These are phyloP conservation scores for Aphelocoma coerulescens DNA, from an alignment of 2,113 vertebrate species.

Conservation along the genomic window DNA sequence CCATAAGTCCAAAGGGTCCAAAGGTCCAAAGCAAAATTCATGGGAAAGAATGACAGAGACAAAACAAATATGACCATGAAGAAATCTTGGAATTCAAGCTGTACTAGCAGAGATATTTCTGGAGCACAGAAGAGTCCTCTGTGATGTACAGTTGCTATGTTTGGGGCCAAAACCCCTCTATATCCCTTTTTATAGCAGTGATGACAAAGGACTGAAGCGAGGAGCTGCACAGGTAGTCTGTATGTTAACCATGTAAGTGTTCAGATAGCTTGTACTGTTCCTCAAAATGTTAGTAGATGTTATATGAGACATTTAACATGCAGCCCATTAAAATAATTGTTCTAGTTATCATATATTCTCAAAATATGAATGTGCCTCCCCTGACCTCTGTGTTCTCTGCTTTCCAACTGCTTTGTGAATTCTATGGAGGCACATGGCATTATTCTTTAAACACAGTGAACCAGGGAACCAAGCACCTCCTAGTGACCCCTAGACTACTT, in stretches of 20 bases:
- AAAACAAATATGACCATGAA: background rate
- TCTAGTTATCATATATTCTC: background rate
- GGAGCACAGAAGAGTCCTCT: background rate
- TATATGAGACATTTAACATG: background rate
- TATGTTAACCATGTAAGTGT: background rate
- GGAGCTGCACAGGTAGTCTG: fast-evolving
- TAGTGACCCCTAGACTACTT: background rate
- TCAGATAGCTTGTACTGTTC: background rate
- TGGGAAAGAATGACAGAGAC: background rate
- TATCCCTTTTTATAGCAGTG: background rate
- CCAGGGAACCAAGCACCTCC: background rate
- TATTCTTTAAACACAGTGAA: background rate
- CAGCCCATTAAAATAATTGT: background rate
- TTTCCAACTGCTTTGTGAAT: background rate
- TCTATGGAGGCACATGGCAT: background rate
- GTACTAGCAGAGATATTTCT: background rate
- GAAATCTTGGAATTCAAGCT: background rate
- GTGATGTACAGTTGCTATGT: background rate
- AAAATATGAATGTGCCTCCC: background rate
- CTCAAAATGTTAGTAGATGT: background rate
- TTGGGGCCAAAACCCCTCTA: background rate
- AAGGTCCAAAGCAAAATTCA: background rate
- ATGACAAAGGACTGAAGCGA: background rate
- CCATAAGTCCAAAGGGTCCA: background rate
- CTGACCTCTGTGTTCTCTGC: background rate